phyloP scores from a whole-genome alignment of 2,888 invertebrate species.

The Dicranocentrus wangi region DNA sequence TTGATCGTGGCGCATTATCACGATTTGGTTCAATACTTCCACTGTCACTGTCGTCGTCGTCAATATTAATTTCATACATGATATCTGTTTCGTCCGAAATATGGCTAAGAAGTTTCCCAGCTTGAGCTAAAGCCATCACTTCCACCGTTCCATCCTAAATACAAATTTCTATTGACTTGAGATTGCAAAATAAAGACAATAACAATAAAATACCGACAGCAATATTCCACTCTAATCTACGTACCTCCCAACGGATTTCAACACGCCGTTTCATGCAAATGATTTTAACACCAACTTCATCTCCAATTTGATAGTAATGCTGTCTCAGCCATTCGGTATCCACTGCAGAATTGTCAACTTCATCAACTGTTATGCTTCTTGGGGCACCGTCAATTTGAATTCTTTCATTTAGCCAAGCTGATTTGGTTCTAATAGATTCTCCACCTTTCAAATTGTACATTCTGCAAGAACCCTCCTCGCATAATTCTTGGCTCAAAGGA shows the following conservation, averaged over 20 bases:
- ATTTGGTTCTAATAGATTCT: neutral
- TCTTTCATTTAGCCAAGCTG: neutral
- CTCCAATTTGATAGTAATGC: neutral
- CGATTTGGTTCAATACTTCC: too few species aligned
- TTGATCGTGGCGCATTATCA: too few species aligned
- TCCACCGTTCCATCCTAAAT: too few species aligned
- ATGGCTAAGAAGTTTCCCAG: neutral
- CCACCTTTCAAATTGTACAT: neutral
- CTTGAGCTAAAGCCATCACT: neutral
- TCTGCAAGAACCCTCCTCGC: neutral
- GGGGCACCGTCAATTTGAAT: neutral
- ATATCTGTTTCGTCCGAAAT: neutral
- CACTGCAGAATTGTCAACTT: neutral
- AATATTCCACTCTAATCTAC: neutral
- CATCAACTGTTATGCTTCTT: neutral
- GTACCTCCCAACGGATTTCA: constrained; percentile 16
- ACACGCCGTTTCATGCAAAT: neutral
- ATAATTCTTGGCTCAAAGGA: neutral
- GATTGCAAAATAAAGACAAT: too few species aligned
- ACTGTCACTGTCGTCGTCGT: neutral
- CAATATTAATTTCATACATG: neutral
- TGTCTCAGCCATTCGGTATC: neutral
- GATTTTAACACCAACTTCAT: neutral
- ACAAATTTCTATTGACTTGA: too few species aligned
- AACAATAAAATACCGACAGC: too few species aligned